These are phyloP conservation scores for Mastomys natalensis DNA, from an alignment of 2,113 vertebrate genomes.

Conservation along the genomic window DNA sequence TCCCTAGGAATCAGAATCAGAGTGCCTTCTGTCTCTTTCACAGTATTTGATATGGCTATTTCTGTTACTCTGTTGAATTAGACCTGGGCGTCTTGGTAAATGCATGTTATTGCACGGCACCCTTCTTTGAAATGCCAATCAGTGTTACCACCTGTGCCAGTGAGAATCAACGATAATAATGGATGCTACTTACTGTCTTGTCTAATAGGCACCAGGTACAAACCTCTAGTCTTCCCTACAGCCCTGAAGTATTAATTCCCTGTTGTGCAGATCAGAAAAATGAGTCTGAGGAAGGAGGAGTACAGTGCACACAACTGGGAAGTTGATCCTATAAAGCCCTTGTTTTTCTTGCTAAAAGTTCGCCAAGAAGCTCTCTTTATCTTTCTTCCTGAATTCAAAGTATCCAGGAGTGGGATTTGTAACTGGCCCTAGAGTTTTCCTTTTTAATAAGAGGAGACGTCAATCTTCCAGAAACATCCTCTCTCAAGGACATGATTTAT, in stretches of 20 bases:
- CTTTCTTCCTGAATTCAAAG: not conserved
- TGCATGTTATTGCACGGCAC: not conserved
- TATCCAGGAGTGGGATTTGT: not conserved
- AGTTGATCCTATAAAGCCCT: not conserved
- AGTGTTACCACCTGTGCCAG: not conserved
- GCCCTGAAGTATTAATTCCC: not conserved
- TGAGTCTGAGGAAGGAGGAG: not conserved
- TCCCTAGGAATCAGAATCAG: not conserved
- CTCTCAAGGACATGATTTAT: not conserved
- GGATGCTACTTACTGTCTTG: not conserved
- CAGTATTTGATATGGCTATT: not conserved
- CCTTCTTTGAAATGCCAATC: not conserved
- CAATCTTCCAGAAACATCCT: not conserved
- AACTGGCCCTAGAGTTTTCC: not conserved
- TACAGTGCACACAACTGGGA: not conserved
- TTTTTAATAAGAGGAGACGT: not conserved
- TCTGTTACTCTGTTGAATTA: not conserved
- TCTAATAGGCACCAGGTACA: not conserved
- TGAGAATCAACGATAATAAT: not conserved
- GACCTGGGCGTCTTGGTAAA: not conserved
- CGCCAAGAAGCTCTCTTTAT: not conserved
- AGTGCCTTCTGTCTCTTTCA: not conserved
- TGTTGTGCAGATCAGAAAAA: slow-evolving; percentile 33
- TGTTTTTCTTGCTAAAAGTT: slow-evolving; percentile 36
- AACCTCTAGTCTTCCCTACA: not conserved